phyloP scores from a whole-genome alignment of 2,113 vertebrate species.

The Geococcyx californianus region DNA sequence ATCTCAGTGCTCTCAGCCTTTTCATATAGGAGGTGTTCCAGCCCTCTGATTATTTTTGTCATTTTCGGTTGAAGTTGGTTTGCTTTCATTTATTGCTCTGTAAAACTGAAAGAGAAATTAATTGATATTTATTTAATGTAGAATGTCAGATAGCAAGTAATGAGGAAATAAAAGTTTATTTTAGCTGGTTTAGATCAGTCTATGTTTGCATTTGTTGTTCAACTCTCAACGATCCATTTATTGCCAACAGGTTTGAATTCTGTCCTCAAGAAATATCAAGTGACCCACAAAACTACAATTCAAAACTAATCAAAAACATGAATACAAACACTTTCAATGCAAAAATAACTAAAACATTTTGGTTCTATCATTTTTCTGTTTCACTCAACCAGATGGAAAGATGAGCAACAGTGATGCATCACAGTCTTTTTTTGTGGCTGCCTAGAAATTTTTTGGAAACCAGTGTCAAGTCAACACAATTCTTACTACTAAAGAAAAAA shows the following conservation, averaged over 20 bases:
- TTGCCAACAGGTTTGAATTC: background rate
- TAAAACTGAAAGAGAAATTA: background rate
- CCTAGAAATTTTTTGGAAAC: slow-evolving; percentile 9
- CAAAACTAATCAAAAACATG: background rate
- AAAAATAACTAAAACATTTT: background rate
- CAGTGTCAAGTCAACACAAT: slow-evolving; percentile 6
- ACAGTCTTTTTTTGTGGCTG: background rate
- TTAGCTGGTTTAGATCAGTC: background rate
- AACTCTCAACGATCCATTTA: background rate
- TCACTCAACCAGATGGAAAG: background rate
- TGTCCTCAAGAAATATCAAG: background rate
- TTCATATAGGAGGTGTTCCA: background rate
- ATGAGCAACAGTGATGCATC: background rate
- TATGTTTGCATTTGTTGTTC: background rate
- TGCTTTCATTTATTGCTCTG: background rate
- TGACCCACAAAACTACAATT: background rate
- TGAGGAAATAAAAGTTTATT: background rate
- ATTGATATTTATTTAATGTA: background rate
- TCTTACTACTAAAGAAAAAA: slow-evolving; percentile 17
- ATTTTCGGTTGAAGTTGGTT: background rate
- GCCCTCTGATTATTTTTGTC: background rate
- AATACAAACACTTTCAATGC: background rate
- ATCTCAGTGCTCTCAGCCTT: background rate
- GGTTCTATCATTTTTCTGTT: background rate
- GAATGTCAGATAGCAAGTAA: background rate